These are phyloP conservation scores for Otus sunia DNA, from an alignment of 2,113 vertebrate genomes.

Conservation along the genomic window DNA sequence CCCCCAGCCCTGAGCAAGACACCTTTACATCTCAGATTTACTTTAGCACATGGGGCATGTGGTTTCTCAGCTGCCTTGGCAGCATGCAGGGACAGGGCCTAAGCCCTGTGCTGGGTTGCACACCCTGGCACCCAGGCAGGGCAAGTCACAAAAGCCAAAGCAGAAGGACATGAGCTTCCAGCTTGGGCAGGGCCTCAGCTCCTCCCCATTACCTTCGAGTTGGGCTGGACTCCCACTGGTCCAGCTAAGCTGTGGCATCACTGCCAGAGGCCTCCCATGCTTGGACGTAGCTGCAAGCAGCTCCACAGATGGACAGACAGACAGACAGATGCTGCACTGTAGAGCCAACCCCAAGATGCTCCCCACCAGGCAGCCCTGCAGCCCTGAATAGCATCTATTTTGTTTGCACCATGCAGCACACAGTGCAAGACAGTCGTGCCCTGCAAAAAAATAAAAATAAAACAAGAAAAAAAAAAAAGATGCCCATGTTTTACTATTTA, in stretches of 20 bases:
- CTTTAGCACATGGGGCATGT: rapidly evolving
- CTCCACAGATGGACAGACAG: rapidly evolving
- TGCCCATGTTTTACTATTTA: rapidly evolving
- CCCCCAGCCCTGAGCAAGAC: background rate
- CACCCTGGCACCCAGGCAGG: background rate
- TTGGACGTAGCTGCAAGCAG: background rate
- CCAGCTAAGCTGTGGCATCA: background rate
- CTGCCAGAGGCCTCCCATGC: background rate
- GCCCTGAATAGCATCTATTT: background rate
- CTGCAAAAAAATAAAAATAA: background rate
- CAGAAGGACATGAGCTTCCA: background rate
- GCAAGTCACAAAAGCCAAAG: background rate
- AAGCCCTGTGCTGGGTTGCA: background rate
- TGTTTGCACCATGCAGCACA: rapidly evolving
- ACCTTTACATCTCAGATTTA: background rate
- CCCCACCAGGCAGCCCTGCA: background rate
- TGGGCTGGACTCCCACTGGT: rapidly evolving
- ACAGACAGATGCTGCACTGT: rapidly evolving
- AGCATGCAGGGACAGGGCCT: background rate
- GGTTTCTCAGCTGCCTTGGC: background rate
- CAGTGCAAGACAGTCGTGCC: rapidly evolving
- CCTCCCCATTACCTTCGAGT: rapidly evolving
- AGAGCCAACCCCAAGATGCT: background rate
- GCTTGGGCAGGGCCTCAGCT: background rate
- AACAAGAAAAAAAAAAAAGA: background rate